Evolutionary conservation across 2,888 invertebrate genomes (phyloP).

Genomic region (Neoitamus cyanurus): DNA sequence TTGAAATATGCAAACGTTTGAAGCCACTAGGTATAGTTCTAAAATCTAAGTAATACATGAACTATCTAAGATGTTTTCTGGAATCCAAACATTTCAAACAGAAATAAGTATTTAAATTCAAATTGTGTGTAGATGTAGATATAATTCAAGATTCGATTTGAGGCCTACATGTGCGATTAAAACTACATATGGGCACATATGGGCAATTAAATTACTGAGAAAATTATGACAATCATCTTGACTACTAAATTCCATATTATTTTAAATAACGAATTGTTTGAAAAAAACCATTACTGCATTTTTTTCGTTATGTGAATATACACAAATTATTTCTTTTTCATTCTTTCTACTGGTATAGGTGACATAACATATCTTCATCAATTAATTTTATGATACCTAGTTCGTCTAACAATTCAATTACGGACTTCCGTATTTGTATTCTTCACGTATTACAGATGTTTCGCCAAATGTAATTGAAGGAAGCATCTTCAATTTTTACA

Average conservation of each 20-base stretch:
- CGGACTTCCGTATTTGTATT: background rate
- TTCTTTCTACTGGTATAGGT: background rate
- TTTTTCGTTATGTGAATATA: background rate
- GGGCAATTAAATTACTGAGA: too few relatives aligned
- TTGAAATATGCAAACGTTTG: too few relatives aligned
- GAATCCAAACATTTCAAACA: too few relatives aligned
- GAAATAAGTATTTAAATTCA: too few relatives aligned
- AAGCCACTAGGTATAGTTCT: too few relatives aligned
- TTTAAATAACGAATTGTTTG: background rate
- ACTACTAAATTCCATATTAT: background rate
- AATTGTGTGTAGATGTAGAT: too few relatives aligned
- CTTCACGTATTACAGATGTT: background rate
- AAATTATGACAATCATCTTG: background rate
- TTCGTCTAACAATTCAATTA: background rate
- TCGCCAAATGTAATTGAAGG: background rate
- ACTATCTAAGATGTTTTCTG: too few relatives aligned
- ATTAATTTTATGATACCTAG: background rate
- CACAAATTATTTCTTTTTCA: background rate
- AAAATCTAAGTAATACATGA: too few relatives aligned
- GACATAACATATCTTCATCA: background rate
- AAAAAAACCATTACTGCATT: too few relatives aligned
- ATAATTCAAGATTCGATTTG: too few relatives aligned
- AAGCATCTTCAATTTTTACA: background rate
- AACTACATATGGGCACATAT: too few relatives aligned
- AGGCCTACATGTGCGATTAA: too few relatives aligned